Percentiles rank a stretch among this genome's conserved stretches.
Evolutionary conservation across 1,140 invertebrate genomes (phyloP).

Genomic region (Zaprionus davidi): DNA sequence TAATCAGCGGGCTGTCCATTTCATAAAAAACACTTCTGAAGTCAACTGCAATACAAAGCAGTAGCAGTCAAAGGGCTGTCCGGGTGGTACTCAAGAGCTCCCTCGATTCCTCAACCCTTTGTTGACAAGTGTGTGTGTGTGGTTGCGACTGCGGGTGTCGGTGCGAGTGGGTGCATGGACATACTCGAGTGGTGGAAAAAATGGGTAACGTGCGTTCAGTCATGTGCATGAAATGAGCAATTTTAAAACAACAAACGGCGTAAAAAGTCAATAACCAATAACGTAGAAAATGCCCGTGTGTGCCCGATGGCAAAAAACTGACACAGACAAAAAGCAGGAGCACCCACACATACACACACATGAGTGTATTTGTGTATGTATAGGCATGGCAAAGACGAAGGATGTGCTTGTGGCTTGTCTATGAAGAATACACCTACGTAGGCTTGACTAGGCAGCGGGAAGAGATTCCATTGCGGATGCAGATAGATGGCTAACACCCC

Average conservation of each 20-base stretch:
- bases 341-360: background rate
- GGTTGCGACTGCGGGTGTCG: background rate
- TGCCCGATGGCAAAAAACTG: conserved; percentile 1
- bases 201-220: conserved; percentile 59
- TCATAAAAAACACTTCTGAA: conserved; percentile 44
- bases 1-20: conserved; percentile 64
- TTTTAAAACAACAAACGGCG: conserved; percentile 61
- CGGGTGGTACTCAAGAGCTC: conserved; percentile 28
- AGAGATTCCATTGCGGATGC: background rate
- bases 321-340: background rate
- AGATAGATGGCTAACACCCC: background rate
- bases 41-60: conserved; percentile 39
- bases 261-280: conserved; percentile 64
- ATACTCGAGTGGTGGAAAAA: conserved; percentile 43
- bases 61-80: conserved; percentile 40
- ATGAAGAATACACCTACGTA: background rate
- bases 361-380: background rate
- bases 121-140: conserved; percentile 36
- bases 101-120: background rate
- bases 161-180: conserved; percentile 16
- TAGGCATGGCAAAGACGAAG: conserved; percentile 4
- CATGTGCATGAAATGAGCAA: conserved; percentile 70
- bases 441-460: background rate
- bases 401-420: conserved; percentile 12
- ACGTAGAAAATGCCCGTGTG: conserved; percentile 36